Evolutionary conservation across 64 coral and sea anemone species (phyloP), one percentile per base, ranked within the genome.

Genomic region (Acropora yongei): DNA sequence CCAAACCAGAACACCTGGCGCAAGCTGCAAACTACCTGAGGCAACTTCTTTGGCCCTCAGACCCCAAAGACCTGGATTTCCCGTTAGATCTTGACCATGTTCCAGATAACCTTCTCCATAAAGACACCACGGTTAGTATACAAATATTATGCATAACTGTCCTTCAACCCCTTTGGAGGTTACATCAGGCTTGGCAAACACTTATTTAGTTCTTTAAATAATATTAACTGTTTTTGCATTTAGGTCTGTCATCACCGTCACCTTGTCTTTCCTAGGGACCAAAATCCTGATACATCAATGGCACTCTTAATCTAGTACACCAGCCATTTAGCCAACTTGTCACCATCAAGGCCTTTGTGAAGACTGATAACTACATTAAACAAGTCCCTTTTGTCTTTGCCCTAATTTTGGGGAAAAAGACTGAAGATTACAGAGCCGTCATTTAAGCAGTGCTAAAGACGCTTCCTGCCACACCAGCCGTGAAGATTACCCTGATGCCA

Each of bases 341-440:
- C 7, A 90, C 77, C 41, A 82, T 90, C 58, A 80, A 82, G 13
- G 89, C 78, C 17, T 90, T 90, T 42, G 89, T 90, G 2, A 7
- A 44, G 10, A n/a, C 39, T 13, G 89, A 73, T 8, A 46, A 82
- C 2, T 44, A 55, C 44, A 43, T 42, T 8, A 89, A 89, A 55
- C 87, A 89, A 89, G 87, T 89, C 44, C 87, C 87, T 5, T 75
- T 89, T 9, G 75, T 89, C 9, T 89, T 63, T 39, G 87, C 78
- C 12, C 4, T 89, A 2, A 89, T 89, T 75, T 79, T 55, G 41
- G 87, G 87, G 2, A 50, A 55, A 57, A 77, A 68, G 50, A 89
- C 77, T 40, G 44, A 68, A 41, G 87, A 89, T 11, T 89, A 89
- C 19, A 63, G 11, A 63, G 58, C 58, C 58, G 58, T 63, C 7